Conservation (phyloP, 2,113 vertebrate species). For the Myotis lucifugus region DNA sequence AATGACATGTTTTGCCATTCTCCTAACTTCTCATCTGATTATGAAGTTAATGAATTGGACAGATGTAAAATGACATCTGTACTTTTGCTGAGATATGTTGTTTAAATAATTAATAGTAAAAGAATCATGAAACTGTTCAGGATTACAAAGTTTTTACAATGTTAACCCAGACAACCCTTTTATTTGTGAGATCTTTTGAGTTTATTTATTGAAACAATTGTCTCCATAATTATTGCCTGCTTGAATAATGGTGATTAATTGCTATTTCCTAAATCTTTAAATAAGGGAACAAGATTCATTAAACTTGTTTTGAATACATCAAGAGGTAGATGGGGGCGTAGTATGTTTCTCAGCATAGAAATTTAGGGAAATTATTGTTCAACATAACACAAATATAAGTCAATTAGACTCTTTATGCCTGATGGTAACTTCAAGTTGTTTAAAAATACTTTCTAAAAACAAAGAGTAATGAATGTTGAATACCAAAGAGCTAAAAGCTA, state of each 20-base stretch:
- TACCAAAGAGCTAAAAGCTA: conserved; percentile 37
- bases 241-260: conserved; percentile 58
- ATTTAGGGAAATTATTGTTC: conserved; percentile 15
- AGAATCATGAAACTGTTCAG: conserved; percentile 52
- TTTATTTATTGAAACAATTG: conserved; percentile 58
- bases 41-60: conserved; percentile 46
- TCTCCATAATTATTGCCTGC: conserved; percentile 54
- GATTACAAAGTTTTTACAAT: conserved; percentile 36
- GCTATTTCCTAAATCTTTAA: conserved; percentile 52
- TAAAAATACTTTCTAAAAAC: conserved; percentile 47
- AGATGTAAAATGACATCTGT: conserved; percentile 51
- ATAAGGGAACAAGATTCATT: conserved; percentile 32
- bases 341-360: background rate
- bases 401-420: background rate
- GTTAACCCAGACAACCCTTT: conserved; percentile 52
- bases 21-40: conserved; percentile 44
- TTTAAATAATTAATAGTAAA: conserved; percentile 56
- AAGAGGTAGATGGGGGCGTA: background rate
- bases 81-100: conserved; percentile 45
- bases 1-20: conserved; percentile 23
- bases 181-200: conserved; percentile 56
- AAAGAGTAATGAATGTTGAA: conserved; percentile 7
- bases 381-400: background rate
- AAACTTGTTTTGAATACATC: background rate
- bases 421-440: conserved; percentile 12